These are phyloP conservation scores for Hydraecia micacea DNA, from an alignment of 2,888 invertebrate species.

Conservation along the genomic window DNA sequence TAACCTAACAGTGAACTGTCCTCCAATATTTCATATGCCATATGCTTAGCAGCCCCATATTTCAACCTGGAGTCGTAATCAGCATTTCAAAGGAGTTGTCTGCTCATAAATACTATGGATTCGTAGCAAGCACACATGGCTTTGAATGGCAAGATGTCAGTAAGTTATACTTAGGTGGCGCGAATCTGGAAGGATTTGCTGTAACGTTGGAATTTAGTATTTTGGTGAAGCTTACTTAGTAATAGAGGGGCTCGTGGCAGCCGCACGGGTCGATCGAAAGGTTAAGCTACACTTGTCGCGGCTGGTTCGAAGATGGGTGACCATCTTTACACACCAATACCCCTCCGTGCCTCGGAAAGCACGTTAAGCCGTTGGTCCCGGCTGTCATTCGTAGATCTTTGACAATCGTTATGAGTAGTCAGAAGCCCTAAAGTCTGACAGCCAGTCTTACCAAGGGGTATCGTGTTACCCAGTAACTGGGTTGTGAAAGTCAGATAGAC, in stretches of 20 bases:
- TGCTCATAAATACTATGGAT: conserved; percentile 83
- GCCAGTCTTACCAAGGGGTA: background rate
- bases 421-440: background rate
- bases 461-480: too few relatives aligned
- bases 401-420: background rate
- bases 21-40: conserved; percentile 65
- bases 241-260: background rate
- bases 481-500: too few relatives aligned
- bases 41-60: conserved; percentile 65
- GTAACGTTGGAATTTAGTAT: background rate
- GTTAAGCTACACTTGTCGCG: too few relatives aligned
- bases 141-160: conserved; percentile 72
- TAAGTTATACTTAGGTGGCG: conserved; percentile 75
- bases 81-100: conserved; percentile 75
- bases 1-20: conserved; percentile 50
- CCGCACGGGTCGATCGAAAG: too few relatives aligned
- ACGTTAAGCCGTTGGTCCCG: background rate
- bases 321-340: background rate
- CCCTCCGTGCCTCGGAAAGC: background rate
- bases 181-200: conserved; percentile 60
- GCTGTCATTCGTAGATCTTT: background rate
- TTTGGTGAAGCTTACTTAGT: background rate
- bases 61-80: conserved; percentile 70
- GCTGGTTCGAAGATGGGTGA: background rate
- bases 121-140: conserved; percentile 73